Evolutionary conservation across 2,113 vertebrate genomes (phyloP).

Genomic region (Pimephales promelas): DNA sequence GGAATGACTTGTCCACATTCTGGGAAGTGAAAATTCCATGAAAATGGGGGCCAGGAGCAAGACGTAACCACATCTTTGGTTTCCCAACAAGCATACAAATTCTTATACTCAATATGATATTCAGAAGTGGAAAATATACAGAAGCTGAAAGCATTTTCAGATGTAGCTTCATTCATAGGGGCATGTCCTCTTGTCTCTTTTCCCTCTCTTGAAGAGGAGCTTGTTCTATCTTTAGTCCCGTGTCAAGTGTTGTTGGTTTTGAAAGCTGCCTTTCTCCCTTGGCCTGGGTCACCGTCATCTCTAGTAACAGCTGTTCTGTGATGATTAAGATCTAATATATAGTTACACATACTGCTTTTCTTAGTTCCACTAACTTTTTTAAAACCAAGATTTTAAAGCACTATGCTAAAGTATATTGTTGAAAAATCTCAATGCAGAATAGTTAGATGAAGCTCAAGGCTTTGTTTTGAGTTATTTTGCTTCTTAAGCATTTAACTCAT

Average conservation of each 20-base stretch:
- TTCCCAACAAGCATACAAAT: slow-evolving; percentile 60
- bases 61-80: slow-evolving; percentile 57
- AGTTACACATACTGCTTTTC: slow-evolving; percentile 45
- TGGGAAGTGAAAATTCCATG: slow-evolving; percentile 61
- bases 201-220: slow-evolving; percentile 61
- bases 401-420: background rate
- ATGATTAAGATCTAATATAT: slow-evolving; percentile 65
- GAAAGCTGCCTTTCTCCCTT: slow-evolving; percentile 63
- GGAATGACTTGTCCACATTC: slow-evolving; percentile 65
- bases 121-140: slow-evolving; percentile 13
- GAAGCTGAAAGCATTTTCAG: background rate
- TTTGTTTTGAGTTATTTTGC: background rate
- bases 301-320: slow-evolving; percentile 63
- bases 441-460: slow-evolving; percentile 1
- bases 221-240: slow-evolving; percentile 73
- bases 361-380: slow-evolving; percentile 48
- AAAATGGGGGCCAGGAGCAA: slow-evolving; percentile 55
- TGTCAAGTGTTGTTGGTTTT: slow-evolving; percentile 71
- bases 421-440: background rate
- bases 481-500: background rate
- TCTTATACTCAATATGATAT: slow-evolving; percentile 57
- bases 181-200: background rate
- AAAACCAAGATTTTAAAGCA: background rate
- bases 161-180: slow-evolving; percentile 5
- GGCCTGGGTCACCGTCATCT: slow-evolving; percentile 60